Conservation (phyloP, 2,797 vertebrate species). For the Acestrorhynchus altus region DNA sequence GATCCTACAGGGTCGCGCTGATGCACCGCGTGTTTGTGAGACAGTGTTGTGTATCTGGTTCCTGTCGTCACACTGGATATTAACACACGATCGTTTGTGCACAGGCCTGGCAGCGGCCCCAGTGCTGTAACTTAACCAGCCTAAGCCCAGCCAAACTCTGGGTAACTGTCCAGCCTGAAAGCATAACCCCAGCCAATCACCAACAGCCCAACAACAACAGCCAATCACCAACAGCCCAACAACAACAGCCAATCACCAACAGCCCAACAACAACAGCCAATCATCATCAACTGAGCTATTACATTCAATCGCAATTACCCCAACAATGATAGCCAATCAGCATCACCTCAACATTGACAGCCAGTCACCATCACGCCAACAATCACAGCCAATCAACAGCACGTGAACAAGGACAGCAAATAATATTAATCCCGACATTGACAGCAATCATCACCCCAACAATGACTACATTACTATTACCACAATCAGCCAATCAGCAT, state of each 20-base stretch:
- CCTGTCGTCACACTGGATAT: conserved; percentile 35
- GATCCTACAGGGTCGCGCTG: no score
- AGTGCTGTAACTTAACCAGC: conserved; percentile 38
- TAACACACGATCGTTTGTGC: conserved; percentile 41
- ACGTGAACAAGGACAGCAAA: not conserved
- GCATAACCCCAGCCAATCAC: conserved; percentile 3
- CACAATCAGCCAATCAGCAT: not conserved
- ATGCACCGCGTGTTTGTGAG: not conserved
- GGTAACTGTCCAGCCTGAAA: conserved; percentile 16
- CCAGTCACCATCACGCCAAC: not conserved
- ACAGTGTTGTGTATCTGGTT: conserved; percentile 26
- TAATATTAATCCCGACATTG: not conserved
- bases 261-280: not conserved
- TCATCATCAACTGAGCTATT: not conserved
- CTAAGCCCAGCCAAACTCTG: conserved; percentile 24
- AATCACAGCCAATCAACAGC: not conserved
- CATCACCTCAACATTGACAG: not conserved
- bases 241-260: not conserved
- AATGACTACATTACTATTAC: not conserved
- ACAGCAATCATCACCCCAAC: not conserved
- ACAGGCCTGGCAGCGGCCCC: conserved; percentile 22
- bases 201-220: not conserved
- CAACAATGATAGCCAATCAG: not conserved
- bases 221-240: not conserved
- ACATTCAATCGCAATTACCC: not conserved